Base-by-base conservation (phyloP, 2,888 invertebrate genomes). In the Heteropelma amictum region DNA sequence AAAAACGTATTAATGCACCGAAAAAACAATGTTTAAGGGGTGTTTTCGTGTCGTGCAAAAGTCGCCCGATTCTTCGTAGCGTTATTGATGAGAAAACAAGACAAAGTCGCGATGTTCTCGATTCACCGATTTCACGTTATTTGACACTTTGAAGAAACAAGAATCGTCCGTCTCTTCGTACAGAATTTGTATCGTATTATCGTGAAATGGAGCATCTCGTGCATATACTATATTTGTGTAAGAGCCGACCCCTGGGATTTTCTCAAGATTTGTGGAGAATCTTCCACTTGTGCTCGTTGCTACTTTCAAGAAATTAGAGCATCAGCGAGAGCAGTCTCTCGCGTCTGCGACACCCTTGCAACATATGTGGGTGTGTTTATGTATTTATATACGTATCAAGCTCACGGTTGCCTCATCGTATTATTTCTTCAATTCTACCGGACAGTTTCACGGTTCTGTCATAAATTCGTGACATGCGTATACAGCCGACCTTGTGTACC, bases 231-330 rank as follows among this genome's bases (percentile, higher is more conserved):
- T n/a, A n/a, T n/a, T n/a, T 64, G 69, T 60, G 73, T 56, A 68
- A 65, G 69, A 65, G 53, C 30, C 21, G 65, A 61, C 45, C 73
- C 35, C 61, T 49, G 56, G 73, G 53, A 45, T 47, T 61, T 68
- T 73, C 73, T 42, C 56, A 51, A 56, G 56, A 68, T 68, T 68
- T 42, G 73, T 63, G 73, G 73, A 73, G 56, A 68, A 63, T 49
- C 51, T 26, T 73, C 42, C 33, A 38, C 61, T 47, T 60, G 45
- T 53, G 47, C 71, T 49, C 54, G 56, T 54, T 54, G 35, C 54
- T 63, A 35, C 54, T 47, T 47, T 54, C 54, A 47, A 64, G 60
- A 58, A 74, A 74, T 70, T 74, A 53, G 74, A 69, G 73, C 73
- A 69, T 30, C 73, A n/a, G 56, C 58, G 68, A 19, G 33, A 45